Evolutionary conservation across 2,888 invertebrate species (phyloP).

Genomic region (Agrochola lychnidis): DNA sequence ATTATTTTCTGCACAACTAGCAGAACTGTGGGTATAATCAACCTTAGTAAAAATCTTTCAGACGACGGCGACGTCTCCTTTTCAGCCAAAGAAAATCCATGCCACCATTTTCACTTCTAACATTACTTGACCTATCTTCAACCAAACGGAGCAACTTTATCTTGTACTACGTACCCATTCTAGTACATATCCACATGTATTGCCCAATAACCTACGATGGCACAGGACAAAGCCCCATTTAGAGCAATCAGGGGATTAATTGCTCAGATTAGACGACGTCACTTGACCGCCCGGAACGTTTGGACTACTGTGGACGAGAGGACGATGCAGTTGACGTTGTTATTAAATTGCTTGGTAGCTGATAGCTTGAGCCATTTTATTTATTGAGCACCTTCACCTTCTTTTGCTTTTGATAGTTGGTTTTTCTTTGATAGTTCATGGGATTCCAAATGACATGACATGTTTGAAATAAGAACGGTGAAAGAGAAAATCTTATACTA

Average conservation of each 20-base stretch:
- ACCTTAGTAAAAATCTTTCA: not conserved
- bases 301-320: conserved; percentile 43
- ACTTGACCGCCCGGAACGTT: conserved; percentile 58
- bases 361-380: conserved; percentile 11
- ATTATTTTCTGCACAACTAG: not conserved
- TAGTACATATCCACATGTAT: conserved; percentile 26
- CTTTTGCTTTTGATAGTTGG: not conserved
- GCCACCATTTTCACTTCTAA: not conserved
- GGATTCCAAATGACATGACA: no score
- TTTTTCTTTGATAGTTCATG: not conserved
- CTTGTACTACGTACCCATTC: not conserved
- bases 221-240: conserved; percentile 68
- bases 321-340: conserved; percentile 12
- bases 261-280: conserved; percentile 70
- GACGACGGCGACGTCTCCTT: no score
- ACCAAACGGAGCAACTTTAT: conserved; percentile 23
- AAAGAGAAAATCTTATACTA: no score
- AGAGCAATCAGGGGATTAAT: conserved; percentile 73
- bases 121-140: conserved; percentile 6
- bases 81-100: not conserved
- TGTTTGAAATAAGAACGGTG: not conserved
- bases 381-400: not conserved
- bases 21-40: not conserved
- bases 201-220: conserved; percentile 54
- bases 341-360: conserved; percentile 45